Percentiles rank a stretch among this genome's conserved stretches.
These are phyloP conservation scores for Tenualosa thibaudeaui DNA, from an alignment of 2,797 vertebrate genomes.

Conservation along the genomic window DNA sequence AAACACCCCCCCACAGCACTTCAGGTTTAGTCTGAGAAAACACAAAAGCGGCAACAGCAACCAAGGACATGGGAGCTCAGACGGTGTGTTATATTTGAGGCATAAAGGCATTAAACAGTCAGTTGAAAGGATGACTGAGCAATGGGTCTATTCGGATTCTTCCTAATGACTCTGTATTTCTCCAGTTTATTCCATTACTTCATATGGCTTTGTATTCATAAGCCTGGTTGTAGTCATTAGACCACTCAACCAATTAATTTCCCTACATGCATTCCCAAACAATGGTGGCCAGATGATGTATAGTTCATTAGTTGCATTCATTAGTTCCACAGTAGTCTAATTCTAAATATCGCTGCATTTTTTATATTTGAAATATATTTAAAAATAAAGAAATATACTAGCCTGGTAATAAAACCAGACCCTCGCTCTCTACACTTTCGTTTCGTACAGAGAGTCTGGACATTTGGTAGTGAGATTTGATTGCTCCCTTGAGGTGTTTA, in stretches of 20 bases:
- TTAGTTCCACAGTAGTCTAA: neutral
- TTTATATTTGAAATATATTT: too few species aligned
- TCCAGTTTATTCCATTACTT: neutral
- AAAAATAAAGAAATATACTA: too few species aligned
- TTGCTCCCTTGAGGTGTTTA: too few species aligned
- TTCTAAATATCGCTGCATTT: neutral
- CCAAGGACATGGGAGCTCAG: neutral
- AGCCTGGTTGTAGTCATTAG: neutral
- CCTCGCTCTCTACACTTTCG: too few species aligned
- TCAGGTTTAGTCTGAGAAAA: neutral
- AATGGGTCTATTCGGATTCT: neutral
- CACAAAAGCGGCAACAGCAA: neutral
- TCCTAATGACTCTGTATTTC: neutral
- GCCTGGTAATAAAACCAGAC: too few species aligned
- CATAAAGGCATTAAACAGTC: neutral
- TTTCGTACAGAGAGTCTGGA: too few species aligned
- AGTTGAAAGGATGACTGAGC: neutral
- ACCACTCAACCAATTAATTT: too few species aligned
- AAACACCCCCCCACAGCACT: neutral
- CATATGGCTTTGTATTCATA: neutral
- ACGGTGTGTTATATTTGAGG: neutral
- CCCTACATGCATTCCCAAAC: too few species aligned
- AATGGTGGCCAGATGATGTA: too few species aligned
- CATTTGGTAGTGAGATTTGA: too few species aligned
- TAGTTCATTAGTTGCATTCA: neutral